Conservation (phyloP, 2,113 vertebrate species). For the Urocynchramus pylzowi region DNA sequence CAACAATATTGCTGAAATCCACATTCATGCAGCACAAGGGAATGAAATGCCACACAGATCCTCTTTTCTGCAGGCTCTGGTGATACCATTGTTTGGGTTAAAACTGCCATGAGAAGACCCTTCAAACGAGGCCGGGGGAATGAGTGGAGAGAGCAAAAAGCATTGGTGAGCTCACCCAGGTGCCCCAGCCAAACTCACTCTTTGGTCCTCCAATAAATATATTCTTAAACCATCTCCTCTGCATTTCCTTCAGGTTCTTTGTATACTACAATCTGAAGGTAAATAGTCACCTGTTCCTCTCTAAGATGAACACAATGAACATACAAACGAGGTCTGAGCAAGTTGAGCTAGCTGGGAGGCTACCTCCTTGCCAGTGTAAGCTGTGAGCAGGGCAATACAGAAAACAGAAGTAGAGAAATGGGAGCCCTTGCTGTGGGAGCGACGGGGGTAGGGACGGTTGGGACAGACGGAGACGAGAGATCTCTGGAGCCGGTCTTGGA, state of each 20-base stretch:
- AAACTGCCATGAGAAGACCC: constrained; percentile 24
- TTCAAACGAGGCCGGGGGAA: not conserved
- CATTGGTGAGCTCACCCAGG: not conserved
- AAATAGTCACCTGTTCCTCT: not conserved
- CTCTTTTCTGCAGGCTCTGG: constrained; percentile 59
- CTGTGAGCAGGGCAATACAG: rapidly evolving
- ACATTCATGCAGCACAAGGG: constrained; percentile 49
- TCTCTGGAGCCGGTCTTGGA: no score
- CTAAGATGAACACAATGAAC: not conserved
- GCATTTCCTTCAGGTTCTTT: not conserved
- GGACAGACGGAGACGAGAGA: no score
- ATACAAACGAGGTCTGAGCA: not conserved
- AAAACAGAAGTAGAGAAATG: not conserved
- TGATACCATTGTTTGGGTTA: constrained; percentile 46
- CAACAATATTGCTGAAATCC: constrained; percentile 32
- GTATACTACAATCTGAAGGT: not conserved
- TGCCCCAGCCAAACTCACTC: not conserved
- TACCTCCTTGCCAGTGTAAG: rapidly evolving
- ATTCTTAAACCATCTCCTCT: not conserved
- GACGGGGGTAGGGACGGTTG: no score
- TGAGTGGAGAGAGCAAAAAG: constrained; percentile 33
- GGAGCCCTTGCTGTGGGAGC: not conserved
- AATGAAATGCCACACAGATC: constrained; percentile 54
- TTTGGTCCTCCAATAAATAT: not conserved
- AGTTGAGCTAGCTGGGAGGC: not conserved